Evolutionary conservation across 2,113 vertebrate genomes (phyloP).

Genomic region (Ivindomyrus marchei): DNA sequence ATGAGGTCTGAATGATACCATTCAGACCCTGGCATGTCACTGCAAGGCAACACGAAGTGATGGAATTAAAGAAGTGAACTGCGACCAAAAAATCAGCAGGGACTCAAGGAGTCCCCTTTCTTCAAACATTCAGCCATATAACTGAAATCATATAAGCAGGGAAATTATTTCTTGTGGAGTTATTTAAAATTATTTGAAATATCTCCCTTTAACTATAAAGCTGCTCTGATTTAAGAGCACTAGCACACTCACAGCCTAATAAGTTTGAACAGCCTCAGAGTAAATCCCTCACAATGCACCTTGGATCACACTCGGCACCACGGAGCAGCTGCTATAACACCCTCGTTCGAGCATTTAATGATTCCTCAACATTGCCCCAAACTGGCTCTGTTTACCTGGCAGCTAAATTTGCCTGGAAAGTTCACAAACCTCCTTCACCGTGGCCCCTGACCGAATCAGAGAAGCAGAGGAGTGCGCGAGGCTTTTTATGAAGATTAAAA

Average conservation of each 20-base stretch:
- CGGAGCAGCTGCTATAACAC: not conserved
- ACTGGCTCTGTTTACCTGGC: not conserved
- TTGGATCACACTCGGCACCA: not conserved
- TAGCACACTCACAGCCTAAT: not conserved
- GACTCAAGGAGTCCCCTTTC: not conserved
- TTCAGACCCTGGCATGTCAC: not conserved
- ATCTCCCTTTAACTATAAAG: not conserved
- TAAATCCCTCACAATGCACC: not conserved
- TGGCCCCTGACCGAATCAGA: conserved; percentile 10
- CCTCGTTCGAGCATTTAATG: not conserved
- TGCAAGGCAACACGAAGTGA: not conserved
- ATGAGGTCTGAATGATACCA: not conserved
- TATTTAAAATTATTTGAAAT: not conserved
- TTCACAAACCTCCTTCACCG: not conserved
- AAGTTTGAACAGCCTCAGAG: not conserved
- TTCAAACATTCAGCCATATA: not conserved
- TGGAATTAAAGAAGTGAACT: not conserved
- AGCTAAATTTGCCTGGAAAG: not conserved
- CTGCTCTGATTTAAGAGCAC: not conserved
- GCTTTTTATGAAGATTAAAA: not conserved
- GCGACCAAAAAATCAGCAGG: not conserved
- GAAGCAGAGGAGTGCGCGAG: not conserved
- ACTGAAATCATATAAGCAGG: not conserved
- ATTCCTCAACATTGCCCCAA: not conserved
- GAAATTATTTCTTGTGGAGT: not conserved